Conservation (phyloP, 2,113 vertebrate genomes). For the Eublepharis macularius region DNA sequence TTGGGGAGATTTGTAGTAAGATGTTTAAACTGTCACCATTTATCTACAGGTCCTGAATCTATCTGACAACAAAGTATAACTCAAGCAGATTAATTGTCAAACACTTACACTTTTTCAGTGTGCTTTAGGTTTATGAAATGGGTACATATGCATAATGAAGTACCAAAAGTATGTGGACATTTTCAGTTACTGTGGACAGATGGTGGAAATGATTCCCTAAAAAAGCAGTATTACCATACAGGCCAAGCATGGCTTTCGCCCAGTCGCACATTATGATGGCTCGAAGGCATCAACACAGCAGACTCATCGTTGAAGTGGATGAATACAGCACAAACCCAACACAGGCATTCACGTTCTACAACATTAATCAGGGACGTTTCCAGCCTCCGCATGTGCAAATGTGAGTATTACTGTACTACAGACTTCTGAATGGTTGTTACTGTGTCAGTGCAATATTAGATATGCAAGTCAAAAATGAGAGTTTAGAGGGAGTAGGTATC, state of each 20-base stretch:
- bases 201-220: conserved; percentile 67
- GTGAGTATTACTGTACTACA: conserved; percentile 74
- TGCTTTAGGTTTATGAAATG: conserved; percentile 63
- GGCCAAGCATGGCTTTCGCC: conserved; percentile 90
- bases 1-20: conserved; percentile 57
- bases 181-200: conserved; percentile 47
- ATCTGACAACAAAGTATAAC: conserved; percentile 50
- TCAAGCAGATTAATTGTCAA: conserved; percentile 49
- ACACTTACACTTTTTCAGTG: conserved; percentile 51
- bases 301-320: conserved; percentile 89
- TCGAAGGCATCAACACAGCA: conserved; percentile 85
- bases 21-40: conserved; percentile 46
- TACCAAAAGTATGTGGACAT: conserved; percentile 62
- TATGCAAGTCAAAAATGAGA: conserved; percentile 27
- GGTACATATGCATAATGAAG: conserved; percentile 37
- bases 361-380: conserved; percentile 98
- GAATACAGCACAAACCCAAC: conserved; percentile 98
- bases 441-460: conserved; percentile 38
- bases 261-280: conserved; percentile 93
- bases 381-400: conserved; percentile 98
- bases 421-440: conserved; percentile 50
- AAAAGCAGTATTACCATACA: conserved; percentile 35
- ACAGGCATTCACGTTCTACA: conserved; percentile 99
- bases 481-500: conserved; percentile 3
- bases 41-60: conserved; percentile 5